Evolutionary conservation across 2,888 invertebrate species (phyloP), one percentile per base, ranked within the genome.

Genomic region (Heliconius sara): DNA sequence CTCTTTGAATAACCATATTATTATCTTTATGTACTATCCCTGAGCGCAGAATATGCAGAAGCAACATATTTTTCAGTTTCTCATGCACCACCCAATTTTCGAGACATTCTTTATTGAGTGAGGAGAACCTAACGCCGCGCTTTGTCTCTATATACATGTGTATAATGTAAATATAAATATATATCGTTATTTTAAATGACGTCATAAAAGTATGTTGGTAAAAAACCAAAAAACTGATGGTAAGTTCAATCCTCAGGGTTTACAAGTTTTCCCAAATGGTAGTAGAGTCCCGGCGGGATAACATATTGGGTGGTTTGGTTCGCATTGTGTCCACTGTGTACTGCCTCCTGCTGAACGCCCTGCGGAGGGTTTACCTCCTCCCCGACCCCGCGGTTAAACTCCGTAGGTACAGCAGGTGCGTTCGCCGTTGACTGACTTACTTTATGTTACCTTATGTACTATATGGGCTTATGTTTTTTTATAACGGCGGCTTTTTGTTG

Each of bases 211-310:
- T n/a, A 60, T 9, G 12, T 25, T 63, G 25, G n/a, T 22, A 63
- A 25, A 10, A 25, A 63, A 52, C 22, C 22, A 22, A 34, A 68
- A 73, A 43, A 74, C 76, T 80, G 80, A 81, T 47, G 57, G 75
- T 75, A 78, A 80, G 88, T 89, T 88, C 84, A 84, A 88, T 89
- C 89, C 88, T 83, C 93, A 94, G 93, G 90, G 84, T 86, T 83
- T 93, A 89, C 93, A 92, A 92, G 91, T 93, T 92, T 89, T 85
- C 88, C 78, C 94, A 94, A 88, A 87, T 93, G 84, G 88, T 91
- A 87, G 89, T 93, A 84, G 89, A 87, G 82, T 83, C 85, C 77
- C 70, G 86, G 80, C 82, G 84, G 84, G 86, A 85, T 82, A 87
- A 86, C 87, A 84, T 89, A 83, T 72, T 85, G 60, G 89, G 89